Base-by-base conservation (phyloP, 2,797 vertebrate genomes). In the Eupleurogrammus muticus region DNA sequence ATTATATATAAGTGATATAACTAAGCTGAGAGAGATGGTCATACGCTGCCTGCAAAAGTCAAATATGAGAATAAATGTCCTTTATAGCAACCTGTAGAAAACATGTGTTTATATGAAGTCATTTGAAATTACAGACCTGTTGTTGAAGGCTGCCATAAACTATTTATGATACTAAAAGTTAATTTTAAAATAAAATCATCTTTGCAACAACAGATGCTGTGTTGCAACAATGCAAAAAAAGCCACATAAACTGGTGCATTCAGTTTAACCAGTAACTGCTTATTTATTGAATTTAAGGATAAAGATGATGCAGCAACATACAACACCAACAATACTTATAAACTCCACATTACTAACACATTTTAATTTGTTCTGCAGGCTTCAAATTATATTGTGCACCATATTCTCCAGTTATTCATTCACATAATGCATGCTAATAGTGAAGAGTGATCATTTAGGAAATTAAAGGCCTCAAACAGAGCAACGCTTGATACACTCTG, bases 381-480 rank as follows among this genome's bases (percentile, higher is more conserved):
- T 48, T 16, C 40, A 17, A 42, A 42, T 17, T 16, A 42, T 5
- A 42, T 16, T 42, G 40, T 42, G 16, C 40, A 42, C 14, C 40
- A 42, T 42, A 42, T 16, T 6, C 13, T 42, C 5, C 6, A 14
- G 7, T 42, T 17, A 42, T 2, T 42, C 16, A 48, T 63, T 24
- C 20, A 51, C 14, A 38, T 61, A 23, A 2, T 1, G 14, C 9
- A 3, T 11, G 40, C n/a, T 59, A 32, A 28, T 28, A 28, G 28
- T 28, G 28, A n/a, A 51, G 8, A 28, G 5, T 9, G 54, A 56
- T 12, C 12, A 46, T 42, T 42, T 17, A 17, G 16, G 38, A 13
- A 7, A n/a, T 16, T 17, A 64, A 75, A 79, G 73, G 79, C 82
- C 79, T 52, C 66, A 17, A 28, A 34, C 47, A 38, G 50, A 65